Base-by-base conservation (phyloP, 2,888 invertebrate species). In the Calameuta filiformis region DNA sequence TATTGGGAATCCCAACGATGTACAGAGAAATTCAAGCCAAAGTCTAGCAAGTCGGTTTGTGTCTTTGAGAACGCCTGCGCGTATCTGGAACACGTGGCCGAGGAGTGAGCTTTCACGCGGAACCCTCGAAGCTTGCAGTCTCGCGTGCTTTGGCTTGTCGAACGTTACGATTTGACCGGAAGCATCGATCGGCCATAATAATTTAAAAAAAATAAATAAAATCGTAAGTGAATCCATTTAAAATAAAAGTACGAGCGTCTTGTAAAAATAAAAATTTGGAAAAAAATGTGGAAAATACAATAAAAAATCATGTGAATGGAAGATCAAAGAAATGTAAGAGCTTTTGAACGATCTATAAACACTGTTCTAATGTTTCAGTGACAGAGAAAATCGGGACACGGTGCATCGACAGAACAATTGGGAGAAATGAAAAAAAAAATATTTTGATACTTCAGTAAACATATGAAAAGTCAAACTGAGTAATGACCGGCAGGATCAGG, bases 21-120 rank as follows among this genome's bases (percentile, higher is more conserved):
- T 71, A 12, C 71, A 31, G 23, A 34, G 12, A 71, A 30, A 71
- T 71, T 31, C 31, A 71, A 71, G 33, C 71, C 31, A 31, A 71
- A 71, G 71, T 33, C 31, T 23, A 56, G 56, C 33, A 15, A 71
- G 71, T 71, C 1, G 71, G 34, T 34, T 71, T 33, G 71, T 31
- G 34, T 73, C 23, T 56, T 56, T 76, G 68, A 82, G 82, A 80
- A 88, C 89, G 89, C 89, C 82, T 89, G 89, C 89, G 89, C 89
- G 79, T 75, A 76, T 73, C 76, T 82, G 78, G 77, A 86, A 83
- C 87, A 89, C 88, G 89, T 89, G 89, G 83, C 79, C 78, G 85
- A 84, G 84, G 79, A 83, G 81, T 75, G 81, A 84, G 84, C 85
- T 83, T 85, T 83, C 81, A 83, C 77, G 79, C 79, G 80, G 76